Conservation (phyloP, 23 tunicate genomes). For the Trididemnum clinides region DNA sequence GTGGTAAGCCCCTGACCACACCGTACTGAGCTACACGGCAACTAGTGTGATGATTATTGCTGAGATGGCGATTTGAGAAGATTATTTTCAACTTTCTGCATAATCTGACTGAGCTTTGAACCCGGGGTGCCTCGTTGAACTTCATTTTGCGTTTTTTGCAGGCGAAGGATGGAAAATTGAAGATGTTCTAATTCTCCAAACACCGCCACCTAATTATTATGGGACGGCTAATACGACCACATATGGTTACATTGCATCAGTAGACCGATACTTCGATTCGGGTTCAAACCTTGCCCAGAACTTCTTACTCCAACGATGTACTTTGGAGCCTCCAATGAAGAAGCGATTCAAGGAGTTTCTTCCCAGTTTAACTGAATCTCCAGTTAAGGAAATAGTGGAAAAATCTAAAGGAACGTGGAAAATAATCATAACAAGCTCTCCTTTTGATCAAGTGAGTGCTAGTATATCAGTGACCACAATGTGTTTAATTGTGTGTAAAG, state of each 20-base stretch:
- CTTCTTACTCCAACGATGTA: neutral
- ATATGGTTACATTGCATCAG: conserved; percentile 1
- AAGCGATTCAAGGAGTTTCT: neutral
- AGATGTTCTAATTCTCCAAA: neutral
- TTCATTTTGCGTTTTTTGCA: too few species aligned
- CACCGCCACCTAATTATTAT: conserved; percentile 33
- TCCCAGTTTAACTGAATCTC: neutral
- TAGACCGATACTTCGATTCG: neutral
- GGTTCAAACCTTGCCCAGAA: neutral
- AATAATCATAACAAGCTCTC: neutral
- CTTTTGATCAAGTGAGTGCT: conserved; percentile 3
- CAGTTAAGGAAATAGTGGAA: neutral
- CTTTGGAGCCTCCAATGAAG: neutral
- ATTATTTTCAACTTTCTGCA: too few species aligned
- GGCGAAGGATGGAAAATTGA: conserved; percentile 42
- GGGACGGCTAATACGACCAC: neutral
- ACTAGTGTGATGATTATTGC: too few species aligned
- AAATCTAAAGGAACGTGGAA: neutral
- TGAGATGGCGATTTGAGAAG: too few species aligned
- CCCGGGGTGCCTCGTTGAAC: too few species aligned
- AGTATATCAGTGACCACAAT: neutral
- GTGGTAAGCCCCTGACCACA: too few species aligned
- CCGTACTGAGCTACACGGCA: too few species aligned
- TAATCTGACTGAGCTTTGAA: too few species aligned
- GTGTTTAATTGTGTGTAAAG: too few species aligned